Conservation (phyloP, 2,888 invertebrate species). For the Euplagia quadripunctaria region DNA sequence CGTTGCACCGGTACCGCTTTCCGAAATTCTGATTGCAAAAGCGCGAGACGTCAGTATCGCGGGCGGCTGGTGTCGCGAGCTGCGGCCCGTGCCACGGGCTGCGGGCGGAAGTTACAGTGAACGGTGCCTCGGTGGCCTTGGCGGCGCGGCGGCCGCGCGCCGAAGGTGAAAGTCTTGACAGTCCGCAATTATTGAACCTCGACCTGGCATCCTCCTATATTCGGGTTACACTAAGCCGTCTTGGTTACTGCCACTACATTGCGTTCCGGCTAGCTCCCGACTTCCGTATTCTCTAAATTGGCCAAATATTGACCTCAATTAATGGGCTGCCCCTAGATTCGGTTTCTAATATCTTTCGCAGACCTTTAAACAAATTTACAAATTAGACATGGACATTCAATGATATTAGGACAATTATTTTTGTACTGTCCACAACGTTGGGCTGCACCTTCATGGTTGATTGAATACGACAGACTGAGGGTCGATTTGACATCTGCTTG, state of each 20-base stretch:
- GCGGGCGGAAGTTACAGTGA: slow-evolving; percentile 78
- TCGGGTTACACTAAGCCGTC: slow-evolving; percentile 61
- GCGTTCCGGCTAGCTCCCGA: slow-evolving; percentile 52
- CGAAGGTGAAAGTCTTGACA: slow-evolving; percentile 86
- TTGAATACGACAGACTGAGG: slow-evolving; percentile 76
- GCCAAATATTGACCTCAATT: slow-evolving; percentile 39
- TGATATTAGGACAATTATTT: slow-evolving; percentile 49
- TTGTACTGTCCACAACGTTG: slow-evolving; percentile 45
- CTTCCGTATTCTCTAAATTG: slow-evolving; percentile 66
- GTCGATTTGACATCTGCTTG: slow-evolving; percentile 74
- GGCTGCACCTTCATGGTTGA: slow-evolving; percentile 79
- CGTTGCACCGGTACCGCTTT: slow-evolving; percentile 70
- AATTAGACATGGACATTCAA: slow-evolving; percentile 34
- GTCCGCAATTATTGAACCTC: slow-evolving; percentile 83
- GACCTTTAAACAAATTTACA: slow-evolving; percentile 27
- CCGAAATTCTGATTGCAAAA: slow-evolving; percentile 77
- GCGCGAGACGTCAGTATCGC: slow-evolving; percentile 58
- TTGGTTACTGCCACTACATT: slow-evolving; percentile 49
- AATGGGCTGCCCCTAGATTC: not conserved
- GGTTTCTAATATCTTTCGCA: not conserved
- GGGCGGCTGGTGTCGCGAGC: slow-evolving; percentile 54
- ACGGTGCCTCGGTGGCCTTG: slow-evolving; percentile 81
- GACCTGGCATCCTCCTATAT: slow-evolving; percentile 77
- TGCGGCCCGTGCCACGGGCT: slow-evolving; percentile 58
- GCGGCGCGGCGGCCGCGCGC: slow-evolving; percentile 75